Evolutionary conservation across 2,797 vertebrate species (phyloP).

Genomic region (Etheostoma nigrum): DNA sequence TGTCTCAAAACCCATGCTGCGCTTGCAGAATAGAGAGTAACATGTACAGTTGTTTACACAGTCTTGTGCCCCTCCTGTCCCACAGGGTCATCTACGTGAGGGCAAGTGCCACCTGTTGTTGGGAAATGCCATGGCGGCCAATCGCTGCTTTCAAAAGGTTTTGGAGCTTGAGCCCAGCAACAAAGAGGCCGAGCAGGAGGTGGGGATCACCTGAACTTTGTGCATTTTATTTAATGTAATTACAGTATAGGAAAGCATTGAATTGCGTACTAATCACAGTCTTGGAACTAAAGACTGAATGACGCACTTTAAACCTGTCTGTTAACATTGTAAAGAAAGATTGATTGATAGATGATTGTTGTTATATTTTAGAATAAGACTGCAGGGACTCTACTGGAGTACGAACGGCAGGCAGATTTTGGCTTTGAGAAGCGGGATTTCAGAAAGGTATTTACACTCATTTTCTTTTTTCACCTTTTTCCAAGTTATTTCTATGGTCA

Average conservation of each 20-base stretch:
- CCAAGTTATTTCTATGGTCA: too few relatives aligned
- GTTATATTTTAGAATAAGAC: slow-evolving; percentile 88
- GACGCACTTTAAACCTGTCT: background rate
- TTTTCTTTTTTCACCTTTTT: background rate
- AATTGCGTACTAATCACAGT: background rate
- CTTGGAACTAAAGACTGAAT: background rate
- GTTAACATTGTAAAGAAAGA: background rate
- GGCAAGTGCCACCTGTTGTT: slow-evolving; percentile 95
- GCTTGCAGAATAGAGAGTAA: background rate
- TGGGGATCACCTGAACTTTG: slow-evolving; percentile 50
- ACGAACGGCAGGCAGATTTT: slow-evolving; percentile 91
- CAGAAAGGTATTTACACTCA: slow-evolving; percentile 87
- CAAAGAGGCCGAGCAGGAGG: slow-evolving; percentile 91
- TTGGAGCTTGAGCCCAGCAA: slow-evolving; percentile 93
- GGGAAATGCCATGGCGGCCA: slow-evolving; percentile 94
- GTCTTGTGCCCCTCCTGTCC: background rate
- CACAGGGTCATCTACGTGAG: slow-evolving; percentile 93
- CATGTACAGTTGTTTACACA: background rate
- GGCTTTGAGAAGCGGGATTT: slow-evolving; percentile 96
- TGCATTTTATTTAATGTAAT: slow-evolving; percentile 1
- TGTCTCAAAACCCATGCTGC: background rate
- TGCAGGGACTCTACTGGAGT: slow-evolving; percentile 90
- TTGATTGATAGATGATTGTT: background rate
- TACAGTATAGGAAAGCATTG: background rate
- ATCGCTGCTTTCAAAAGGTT: slow-evolving; percentile 93